phyloP scores from a whole-genome alignment of 2,797 vertebrate species.

The Takifugu rubripes region DNA sequence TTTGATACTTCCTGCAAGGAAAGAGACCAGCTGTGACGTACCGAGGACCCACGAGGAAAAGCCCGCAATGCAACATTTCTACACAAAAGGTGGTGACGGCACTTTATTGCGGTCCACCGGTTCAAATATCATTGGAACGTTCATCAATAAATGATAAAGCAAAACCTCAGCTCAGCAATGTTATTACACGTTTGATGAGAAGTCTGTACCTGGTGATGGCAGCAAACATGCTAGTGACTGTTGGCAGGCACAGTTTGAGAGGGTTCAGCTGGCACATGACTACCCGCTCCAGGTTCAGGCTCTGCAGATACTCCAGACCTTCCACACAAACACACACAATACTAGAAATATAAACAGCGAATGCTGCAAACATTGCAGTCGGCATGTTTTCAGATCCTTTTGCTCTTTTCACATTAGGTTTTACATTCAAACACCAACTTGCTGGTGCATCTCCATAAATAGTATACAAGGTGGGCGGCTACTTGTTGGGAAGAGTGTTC shows the following conservation, averaged over 20 bases:
- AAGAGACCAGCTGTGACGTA: neutral
- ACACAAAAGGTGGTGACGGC: neutral
- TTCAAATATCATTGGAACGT: no score
- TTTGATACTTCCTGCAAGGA: slow-evolving; percentile 88
- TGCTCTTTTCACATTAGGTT: no score
- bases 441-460: no score
- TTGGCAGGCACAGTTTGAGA: slow-evolving; percentile 90
- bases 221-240: slow-evolving; percentile 91
- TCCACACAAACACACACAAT: slow-evolving; percentile 1
- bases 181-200: neutral
- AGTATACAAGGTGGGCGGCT: no score
- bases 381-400: no score
- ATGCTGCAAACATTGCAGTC: neutral
- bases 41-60: no score
- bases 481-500: no score
- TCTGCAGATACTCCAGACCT: slow-evolving; percentile 90
- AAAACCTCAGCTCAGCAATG: no score
- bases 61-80: neutral
- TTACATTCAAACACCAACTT: no score
- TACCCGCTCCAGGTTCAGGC: slow-evolving; percentile 91
- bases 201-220: slow-evolving; percentile 82
- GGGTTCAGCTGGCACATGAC: slow-evolving; percentile 95
- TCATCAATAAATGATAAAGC: no score
- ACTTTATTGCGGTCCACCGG: no score
- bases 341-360: neutral